Evolutionary conservation across 2,797 vertebrate species (phyloP), one percentile per base, ranked within the genome.

Genomic region (Spinibarbus caldwelli): DNA sequence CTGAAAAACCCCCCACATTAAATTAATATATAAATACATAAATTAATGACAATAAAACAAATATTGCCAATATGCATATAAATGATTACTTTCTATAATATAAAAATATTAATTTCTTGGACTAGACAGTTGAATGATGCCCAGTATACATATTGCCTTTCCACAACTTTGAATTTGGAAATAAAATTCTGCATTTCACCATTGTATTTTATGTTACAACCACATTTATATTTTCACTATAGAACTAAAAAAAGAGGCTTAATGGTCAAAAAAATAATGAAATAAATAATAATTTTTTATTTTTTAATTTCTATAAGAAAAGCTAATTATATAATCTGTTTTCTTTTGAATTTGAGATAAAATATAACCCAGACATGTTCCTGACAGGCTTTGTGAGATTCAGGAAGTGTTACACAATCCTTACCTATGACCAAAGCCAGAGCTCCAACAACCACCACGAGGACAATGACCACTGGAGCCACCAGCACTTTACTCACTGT

Each of bases 361-460:
- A 34, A 36, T 67, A 34, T 15, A 47, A 43, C 14, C 21, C 49
- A 45, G 11, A 12, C 0, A 34, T 57, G 6, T 59, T 57, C 19
- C 49, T 59, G 49, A 78, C 31, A 52, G 23, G 49, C 45, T 81
- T 81, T 52, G 23, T 34, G 43, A 68, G 49, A 29, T 68, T 34
- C 43, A 67, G 57, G 67, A 72, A 31, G 15, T 17, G 38, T 34
- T 14, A 41, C 41, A 34, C 57, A 80, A 31, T 38, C 87, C 95
- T 97, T 97, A 99, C 98, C 97, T 94, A 98, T 95, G 90, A 99
- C 96, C 92, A 98, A 93, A 76, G 97, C 97, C 89, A 99, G 92
- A 31, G 97, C 96, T 94, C 98, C 98, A 80, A 99, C 91, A 90
- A 97, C 97, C 93, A 98, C 93, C 89, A 97, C 96, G 92, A 99